A percentile compares a stretch with the other conserved stretches of the same genome.
phyloP scores from a whole-genome alignment of 1,140 invertebrate genomes.

The Arctopsyche grandis region DNA sequence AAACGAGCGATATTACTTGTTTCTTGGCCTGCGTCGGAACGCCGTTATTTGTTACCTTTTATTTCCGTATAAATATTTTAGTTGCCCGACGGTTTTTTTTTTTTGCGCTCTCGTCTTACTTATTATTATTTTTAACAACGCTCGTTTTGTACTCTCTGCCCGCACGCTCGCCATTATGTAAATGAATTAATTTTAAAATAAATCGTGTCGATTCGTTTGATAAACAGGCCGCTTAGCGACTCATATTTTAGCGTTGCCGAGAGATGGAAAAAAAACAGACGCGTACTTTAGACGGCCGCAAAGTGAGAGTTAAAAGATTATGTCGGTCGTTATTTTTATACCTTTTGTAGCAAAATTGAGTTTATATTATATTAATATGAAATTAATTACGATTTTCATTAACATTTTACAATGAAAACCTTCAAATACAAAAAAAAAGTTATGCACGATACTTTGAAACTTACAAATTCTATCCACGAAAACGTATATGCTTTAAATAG shows the following conservation, averaged over 20 bases:
- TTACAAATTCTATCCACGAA: no score
- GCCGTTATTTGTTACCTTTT: conserved; percentile 55
- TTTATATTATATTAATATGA: no score
- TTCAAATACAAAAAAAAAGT: no score
- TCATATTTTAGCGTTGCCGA: background rate
- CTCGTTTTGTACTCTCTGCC: background rate
- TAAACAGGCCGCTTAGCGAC: conserved; percentile 32
- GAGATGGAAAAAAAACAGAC: background rate
- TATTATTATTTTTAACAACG: background rate
- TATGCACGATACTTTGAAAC: no score
- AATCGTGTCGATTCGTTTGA: conserved; percentile 48
- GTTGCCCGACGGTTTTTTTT: conserved; percentile 26
- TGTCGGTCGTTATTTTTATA: no score
- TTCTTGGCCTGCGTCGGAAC: conserved; percentile 54
- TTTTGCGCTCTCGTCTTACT: conserved; percentile 10
- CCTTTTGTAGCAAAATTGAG: no score
- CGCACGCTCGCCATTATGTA: conserved; percentile 51
- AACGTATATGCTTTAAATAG: no score
- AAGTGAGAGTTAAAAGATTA: no score
- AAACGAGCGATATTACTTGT: conserved; percentile 56
- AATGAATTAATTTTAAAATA: conserved; percentile 54
- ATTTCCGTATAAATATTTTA: conserved; percentile 55
- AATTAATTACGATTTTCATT: no score
- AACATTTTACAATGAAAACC: no score
- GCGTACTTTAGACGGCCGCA: no score